Evolutionary conservation across 1,140 invertebrate genomes (phyloP).

Genomic region (Ganaspis sp.): DNA sequence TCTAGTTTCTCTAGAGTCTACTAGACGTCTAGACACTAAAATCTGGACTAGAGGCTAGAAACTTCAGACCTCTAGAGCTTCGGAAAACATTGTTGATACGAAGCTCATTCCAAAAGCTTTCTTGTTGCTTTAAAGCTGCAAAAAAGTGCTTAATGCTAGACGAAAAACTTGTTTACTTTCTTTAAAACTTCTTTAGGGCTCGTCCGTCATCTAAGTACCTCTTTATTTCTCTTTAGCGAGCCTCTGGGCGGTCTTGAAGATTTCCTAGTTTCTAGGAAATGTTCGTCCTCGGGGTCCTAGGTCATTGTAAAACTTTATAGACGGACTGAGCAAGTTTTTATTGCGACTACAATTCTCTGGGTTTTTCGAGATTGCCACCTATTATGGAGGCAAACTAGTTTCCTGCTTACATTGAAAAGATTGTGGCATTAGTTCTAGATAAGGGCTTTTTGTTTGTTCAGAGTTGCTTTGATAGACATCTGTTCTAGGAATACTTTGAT

Average conservation of each 20-base stretch:
- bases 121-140: no score
- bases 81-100: no score
- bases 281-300: background rate
- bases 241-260: background rate
- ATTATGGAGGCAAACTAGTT: background rate
- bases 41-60: no score
- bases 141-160: no score
- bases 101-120: no score
- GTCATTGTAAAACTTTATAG: background rate
- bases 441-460: slow-evolving; percentile 7
- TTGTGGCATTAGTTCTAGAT: slow-evolving; percentile 15
- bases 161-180: no score
- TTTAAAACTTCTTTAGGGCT: no score
- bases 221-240: no score
- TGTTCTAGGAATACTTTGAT: background rate
- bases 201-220: no score
- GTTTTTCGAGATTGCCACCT: slow-evolving; percentile 14
- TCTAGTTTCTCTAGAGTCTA: no score
- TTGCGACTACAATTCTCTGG: background rate
- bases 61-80: no score
- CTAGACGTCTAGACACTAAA: no score
- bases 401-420: slow-evolving; percentile 9
- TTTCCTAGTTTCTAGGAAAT: background rate
- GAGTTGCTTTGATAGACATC: background rate
- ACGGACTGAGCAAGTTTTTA: background rate